Evolutionary conservation across 2,113 vertebrate species (phyloP).

Genomic region (Illadopsis cleaveri): DNA sequence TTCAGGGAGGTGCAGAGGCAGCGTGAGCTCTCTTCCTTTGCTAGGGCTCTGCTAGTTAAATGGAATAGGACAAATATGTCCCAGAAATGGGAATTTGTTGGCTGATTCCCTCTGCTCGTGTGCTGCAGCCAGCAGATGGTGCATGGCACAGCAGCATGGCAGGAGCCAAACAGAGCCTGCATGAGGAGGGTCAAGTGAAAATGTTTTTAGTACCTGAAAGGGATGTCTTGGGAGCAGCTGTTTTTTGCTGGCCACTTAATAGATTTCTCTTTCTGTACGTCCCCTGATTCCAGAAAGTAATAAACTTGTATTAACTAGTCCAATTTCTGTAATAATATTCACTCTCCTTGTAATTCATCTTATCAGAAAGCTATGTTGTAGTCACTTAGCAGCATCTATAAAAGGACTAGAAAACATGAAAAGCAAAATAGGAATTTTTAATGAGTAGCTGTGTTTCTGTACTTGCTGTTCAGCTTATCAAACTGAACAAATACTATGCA

Average conservation of each 20-base stretch:
- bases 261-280: background rate
- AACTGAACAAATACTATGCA: background rate
- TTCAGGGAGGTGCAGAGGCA: background rate
- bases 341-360: background rate
- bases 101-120: background rate
- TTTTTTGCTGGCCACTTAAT: background rate
- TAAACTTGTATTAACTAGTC: background rate
- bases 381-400: background rate
- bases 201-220: background rate
- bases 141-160: background rate
- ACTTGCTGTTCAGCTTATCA: background rate
- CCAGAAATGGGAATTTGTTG: background rate
- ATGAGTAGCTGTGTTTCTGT: background rate
- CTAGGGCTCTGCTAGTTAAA: background rate
- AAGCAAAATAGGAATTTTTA: background rate
- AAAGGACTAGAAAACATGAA: background rate
- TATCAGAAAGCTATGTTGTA: background rate
- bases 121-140: background rate
- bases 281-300: background rate
- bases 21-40: accelerated
- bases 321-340: background rate
- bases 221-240: background rate
- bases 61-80: background rate
- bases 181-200: background rate
- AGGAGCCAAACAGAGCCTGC: background rate